Percentiles rank a stretch among this genome's conserved stretches.
Evolutionary conservation across 2,797 vertebrate species (phyloP).

Genomic region (Tapera naevia): DNA sequence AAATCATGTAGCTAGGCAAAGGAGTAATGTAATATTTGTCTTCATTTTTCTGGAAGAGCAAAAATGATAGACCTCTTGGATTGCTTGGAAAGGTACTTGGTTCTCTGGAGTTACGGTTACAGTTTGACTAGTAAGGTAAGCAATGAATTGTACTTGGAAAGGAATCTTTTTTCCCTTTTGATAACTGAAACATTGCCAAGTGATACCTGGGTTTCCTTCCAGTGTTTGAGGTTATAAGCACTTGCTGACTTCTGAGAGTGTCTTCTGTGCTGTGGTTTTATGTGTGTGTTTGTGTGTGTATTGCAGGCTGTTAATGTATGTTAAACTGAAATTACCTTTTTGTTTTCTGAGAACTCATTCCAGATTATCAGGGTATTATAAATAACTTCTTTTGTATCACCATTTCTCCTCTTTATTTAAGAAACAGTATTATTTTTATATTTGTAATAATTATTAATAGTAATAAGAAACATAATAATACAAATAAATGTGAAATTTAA

Average conservation of each 20-base stretch:
- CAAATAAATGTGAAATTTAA: neutral
- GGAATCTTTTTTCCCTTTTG: neutral
- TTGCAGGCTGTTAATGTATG: neutral
- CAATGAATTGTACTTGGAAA: neutral
- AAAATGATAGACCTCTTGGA: neutral
- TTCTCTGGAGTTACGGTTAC: neutral
- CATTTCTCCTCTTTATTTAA: neutral
- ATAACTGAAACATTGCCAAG: neutral
- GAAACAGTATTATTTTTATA: neutral
- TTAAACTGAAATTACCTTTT: neutral
- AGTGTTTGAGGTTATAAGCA: neutral
- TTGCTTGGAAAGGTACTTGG: neutral
- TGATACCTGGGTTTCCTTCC: neutral
- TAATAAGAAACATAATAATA: neutral
- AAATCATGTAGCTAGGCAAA: neutral
- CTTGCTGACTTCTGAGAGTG: neutral
- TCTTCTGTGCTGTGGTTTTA: neutral
- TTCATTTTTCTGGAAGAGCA: slow-evolving; percentile 30
- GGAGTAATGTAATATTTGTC: neutral
- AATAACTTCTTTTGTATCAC: neutral
- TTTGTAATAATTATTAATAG: neutral
- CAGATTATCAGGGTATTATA: neutral
- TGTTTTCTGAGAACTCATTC: neutral
- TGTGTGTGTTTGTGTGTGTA: neutral
- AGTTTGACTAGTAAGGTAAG: neutral